Percentiles rank a stretch among this genome's conserved stretches.
These are phyloP conservation scores for Intellagama lesueurii DNA, from an alignment of 2,797 vertebrate species.

Conservation along the genomic window DNA sequence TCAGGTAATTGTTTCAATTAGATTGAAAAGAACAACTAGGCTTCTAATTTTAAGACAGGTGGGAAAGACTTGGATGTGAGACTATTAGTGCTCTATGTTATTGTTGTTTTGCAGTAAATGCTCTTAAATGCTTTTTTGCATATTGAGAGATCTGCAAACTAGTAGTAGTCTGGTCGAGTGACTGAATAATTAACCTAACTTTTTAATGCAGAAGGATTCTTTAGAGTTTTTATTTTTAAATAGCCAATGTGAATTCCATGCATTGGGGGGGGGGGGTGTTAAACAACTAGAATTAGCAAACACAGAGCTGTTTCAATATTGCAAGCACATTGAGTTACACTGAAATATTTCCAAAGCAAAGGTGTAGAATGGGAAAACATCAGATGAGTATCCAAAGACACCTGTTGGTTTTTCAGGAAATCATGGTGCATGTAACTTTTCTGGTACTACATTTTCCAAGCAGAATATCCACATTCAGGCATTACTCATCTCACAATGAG, in stretches of 20 bases:
- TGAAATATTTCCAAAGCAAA: not conserved
- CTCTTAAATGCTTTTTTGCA: not conserved
- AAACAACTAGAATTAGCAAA: not conserved
- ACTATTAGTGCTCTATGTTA: not conserved
- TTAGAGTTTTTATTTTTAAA: not conserved
- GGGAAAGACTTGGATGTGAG: not conserved
- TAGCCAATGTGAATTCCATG: not conserved
- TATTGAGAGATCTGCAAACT: not conserved
- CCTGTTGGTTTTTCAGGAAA: not conserved
- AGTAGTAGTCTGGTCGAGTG: not conserved
- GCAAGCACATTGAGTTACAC: not conserved
- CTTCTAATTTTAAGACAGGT: not conserved
- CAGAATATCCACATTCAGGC: not conserved
- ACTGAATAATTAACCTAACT: conserved; percentile 1
- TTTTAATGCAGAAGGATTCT: not conserved
- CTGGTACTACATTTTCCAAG: not conserved
- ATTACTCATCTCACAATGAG: too few species aligned
- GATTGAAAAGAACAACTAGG: not conserved
- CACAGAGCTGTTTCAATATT: not conserved
- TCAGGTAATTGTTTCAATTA: conserved; percentile 1
- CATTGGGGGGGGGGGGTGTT: not conserved
- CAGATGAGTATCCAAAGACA: not conserved
- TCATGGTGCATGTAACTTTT: not conserved
- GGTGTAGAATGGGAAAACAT: not conserved
- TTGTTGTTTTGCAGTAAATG: not conserved